phyloP scores from a whole-genome alignment of 2,797 vertebrate species.

The Sebastes matsubarae region DNA sequence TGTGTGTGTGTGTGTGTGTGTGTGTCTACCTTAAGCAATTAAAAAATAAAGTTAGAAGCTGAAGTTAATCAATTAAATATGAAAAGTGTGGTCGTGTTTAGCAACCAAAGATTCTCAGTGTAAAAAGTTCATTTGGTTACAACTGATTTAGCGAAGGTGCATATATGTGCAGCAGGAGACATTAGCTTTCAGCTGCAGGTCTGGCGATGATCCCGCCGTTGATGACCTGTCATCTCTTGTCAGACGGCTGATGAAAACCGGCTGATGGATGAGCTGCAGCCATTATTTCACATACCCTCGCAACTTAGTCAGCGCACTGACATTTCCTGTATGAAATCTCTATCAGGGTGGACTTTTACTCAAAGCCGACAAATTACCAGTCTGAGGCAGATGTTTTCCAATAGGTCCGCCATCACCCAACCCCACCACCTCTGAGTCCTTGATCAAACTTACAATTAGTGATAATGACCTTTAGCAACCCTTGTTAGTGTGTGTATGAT shows the following conservation, averaged over 20 bases:
- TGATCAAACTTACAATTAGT: neutral
- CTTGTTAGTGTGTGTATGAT: neutral
- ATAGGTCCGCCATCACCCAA: neutral
- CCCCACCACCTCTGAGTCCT: neutral
- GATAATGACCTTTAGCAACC: neutral
- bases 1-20: too few relatives aligned
- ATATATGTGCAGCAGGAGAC: constrained; percentile 9
- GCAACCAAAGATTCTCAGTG: neutral
- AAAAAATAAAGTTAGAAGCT: neutral
- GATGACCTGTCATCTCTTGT: constrained; percentile 50
- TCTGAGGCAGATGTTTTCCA: neutral
- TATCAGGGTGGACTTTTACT: constrained; percentile 30
- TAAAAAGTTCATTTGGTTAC: neutral
- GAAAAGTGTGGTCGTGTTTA: neutral
- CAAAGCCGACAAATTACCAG: constrained; percentile 6
- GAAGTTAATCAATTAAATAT: neutral
- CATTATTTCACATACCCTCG: constrained; percentile 2
- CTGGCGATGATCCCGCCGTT: constrained; percentile 12
- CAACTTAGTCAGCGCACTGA: constrained; percentile 32
- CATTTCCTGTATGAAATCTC: constrained; percentile 49
- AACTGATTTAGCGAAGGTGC: neutral
- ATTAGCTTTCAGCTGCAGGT: constrained; percentile 41
- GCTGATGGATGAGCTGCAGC: constrained; percentile 36
- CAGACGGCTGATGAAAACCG: constrained; percentile 31
- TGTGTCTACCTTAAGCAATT: neutral